Evolutionary conservation across 2,797 vertebrate genomes (phyloP).

Genomic region (Merluccius polli): DNA sequence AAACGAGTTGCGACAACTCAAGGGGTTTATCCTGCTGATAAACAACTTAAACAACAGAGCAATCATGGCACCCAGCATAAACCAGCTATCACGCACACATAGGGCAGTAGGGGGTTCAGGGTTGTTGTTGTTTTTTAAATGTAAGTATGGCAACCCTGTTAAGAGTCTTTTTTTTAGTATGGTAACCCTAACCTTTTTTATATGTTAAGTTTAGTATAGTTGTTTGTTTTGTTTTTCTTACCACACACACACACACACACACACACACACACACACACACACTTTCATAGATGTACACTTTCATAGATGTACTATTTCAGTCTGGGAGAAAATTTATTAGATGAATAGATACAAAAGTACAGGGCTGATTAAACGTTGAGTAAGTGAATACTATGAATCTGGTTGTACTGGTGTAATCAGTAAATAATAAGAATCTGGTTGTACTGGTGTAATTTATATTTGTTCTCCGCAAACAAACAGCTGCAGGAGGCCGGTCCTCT

Average conservation of each 20-base stretch:
- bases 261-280: background rate
- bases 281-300: background rate
- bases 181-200: background rate
- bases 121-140: too few relatives aligned
- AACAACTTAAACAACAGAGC: too few relatives aligned
- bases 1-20: too few relatives aligned
- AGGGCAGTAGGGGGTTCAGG: too few relatives aligned
- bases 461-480: background rate
- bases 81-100: too few relatives aligned
- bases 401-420: background rate
- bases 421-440: background rate
- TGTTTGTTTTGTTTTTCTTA: background rate
- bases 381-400: background rate
- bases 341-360: background rate
- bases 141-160: too few relatives aligned
- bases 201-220: too few relatives aligned
- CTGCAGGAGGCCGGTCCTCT: background rate
- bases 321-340: background rate
- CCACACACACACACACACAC: conserved; percentile 5
- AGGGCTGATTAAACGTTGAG: background rate
- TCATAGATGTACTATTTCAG: background rate
- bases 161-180: too few relatives aligned
- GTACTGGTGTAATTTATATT: too few relatives aligned
- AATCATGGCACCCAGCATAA: too few relatives aligned
- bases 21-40: too few relatives aligned